These are phyloP conservation scores for Stramonita haemastoma DNA, from an alignment of 2,888 invertebrate species.

Conservation along the genomic window DNA sequence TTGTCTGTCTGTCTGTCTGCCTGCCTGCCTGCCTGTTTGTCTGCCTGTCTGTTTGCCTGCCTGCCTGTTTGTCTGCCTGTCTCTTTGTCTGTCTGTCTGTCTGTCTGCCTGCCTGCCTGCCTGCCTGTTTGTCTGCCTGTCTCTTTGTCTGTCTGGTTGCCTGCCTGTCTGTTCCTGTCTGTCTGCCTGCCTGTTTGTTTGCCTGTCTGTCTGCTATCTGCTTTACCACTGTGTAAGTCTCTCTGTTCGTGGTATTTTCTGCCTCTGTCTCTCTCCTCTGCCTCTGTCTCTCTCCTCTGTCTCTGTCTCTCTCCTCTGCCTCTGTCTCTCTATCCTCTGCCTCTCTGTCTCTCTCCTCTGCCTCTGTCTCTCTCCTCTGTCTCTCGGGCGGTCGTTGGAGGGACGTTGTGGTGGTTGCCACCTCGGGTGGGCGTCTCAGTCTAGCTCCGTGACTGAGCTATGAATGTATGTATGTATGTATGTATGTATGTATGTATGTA, in stretches of 20 bases:
- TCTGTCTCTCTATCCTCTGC: background rate
- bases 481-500: background rate
- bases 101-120: background rate
- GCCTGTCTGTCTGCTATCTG: background rate
- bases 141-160: background rate
- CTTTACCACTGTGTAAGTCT: background rate
- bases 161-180: background rate
- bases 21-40: background rate
- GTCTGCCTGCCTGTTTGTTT: background rate
- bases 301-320: too few species aligned
- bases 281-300: too few species aligned
- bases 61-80: background rate
- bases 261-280: conserved; percentile 7
- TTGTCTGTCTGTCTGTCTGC: background rate
- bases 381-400: too few species aligned
- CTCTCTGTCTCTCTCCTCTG: too few species aligned
- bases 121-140: background rate
- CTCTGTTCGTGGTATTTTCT: background rate
- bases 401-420: too few species aligned
- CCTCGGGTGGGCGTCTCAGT: too few species aligned
- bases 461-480: background rate
- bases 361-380: too few species aligned
- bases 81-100: background rate
- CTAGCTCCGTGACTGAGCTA: too few species aligned
- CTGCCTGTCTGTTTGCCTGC: background rate